These are phyloP conservation scores for Hydrozoanthus gracilis DNA, from an alignment of 92 coral and sea anemone genomes.

Conservation along the genomic window DNA sequence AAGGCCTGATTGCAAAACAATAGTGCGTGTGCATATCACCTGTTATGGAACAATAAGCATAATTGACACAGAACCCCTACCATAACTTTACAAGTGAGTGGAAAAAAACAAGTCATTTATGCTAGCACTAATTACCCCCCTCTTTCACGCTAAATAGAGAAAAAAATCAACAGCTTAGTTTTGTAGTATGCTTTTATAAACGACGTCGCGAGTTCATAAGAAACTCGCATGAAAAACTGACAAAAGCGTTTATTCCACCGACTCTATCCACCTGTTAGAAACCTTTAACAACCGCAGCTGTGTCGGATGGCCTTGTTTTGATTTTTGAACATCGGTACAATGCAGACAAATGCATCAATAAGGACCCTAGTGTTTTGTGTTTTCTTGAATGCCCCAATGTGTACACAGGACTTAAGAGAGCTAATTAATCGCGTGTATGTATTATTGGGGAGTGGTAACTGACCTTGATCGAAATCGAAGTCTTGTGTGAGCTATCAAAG, in stretches of 20 bases:
- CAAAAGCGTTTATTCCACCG: slow-evolving; percentile 29
- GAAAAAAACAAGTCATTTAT: slow-evolving; percentile 35
- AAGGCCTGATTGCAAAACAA: slow-evolving; percentile 52
- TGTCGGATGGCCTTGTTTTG: slow-evolving; percentile 45
- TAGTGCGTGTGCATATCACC: slow-evolving; percentile 47
- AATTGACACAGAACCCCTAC: slow-evolving; percentile 43
- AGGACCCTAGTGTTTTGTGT: not conserved
- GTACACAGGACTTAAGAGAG: slow-evolving; percentile 31
- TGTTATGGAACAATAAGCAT: slow-evolving; percentile 33
- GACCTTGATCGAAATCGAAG: slow-evolving; percentile 16
- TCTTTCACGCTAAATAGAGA: slow-evolving; percentile 31
- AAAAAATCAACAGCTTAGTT: slow-evolving; percentile 11
- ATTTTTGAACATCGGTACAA: slow-evolving; percentile 48
- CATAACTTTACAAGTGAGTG: slow-evolving; percentile 35
- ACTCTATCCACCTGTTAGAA: slow-evolving; percentile 35
- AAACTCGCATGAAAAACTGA: not conserved
- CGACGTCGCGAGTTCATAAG: slow-evolving; percentile 1
- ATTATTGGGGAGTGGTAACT: slow-evolving; percentile 15
- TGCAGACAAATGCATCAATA: slow-evolving; percentile 36
- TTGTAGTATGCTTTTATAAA: not conserved
- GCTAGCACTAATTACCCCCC: slow-evolving; percentile 31
- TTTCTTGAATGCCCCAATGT: slow-evolving; percentile 20
- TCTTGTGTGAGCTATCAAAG: slow-evolving; percentile 27
- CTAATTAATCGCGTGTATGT: slow-evolving; percentile 43
- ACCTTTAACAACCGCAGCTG: slow-evolving; percentile 45